A percentile compares a stretch with the other conserved stretches of the same genome.
These are phyloP conservation scores for Drosophila kohkoa DNA, from an alignment of 1,140 invertebrate species.

Conservation along the genomic window DNA sequence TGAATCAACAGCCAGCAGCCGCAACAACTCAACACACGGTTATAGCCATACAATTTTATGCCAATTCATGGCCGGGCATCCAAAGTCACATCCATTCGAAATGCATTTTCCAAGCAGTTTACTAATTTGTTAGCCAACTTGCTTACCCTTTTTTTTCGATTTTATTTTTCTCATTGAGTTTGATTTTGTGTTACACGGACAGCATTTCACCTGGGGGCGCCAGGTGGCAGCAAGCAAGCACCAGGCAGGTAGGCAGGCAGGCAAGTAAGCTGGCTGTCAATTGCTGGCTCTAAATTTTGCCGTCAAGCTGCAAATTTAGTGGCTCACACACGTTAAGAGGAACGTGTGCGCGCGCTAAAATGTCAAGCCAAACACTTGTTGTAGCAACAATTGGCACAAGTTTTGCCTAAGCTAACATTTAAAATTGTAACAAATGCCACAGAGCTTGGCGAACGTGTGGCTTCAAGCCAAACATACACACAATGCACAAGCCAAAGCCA, in stretches of 20 bases:
- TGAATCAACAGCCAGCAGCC: conserved; percentile 65
- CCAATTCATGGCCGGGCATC: conserved; percentile 68
- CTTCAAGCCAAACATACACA: conserved; percentile 63
- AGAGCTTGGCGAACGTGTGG: conserved; percentile 76
- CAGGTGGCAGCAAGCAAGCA: conserved; percentile 21
- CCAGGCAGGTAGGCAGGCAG: background rate
- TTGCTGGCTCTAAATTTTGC: conserved; percentile 40
- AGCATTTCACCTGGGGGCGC: conserved; percentile 64
- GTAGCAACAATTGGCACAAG: conserved; percentile 79
- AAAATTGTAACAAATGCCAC: conserved; percentile 83
- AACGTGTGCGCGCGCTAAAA: conserved; percentile 58
- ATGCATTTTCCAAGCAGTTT: conserved; percentile 56
- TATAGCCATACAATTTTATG: conserved; percentile 58
- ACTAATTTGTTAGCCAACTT: conserved; percentile 74
- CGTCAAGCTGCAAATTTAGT: conserved; percentile 32
- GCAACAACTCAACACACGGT: conserved; percentile 34
- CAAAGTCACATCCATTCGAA: conserved; percentile 40
- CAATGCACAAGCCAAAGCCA: conserved; percentile 31
- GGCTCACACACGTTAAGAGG: conserved; percentile 33
- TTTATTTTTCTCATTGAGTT: background rate
- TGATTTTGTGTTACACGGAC: conserved; percentile 7
- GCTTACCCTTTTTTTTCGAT: conserved; percentile 30
- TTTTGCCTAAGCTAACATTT: conserved; percentile 78
- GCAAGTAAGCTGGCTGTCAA: conserved; percentile 39
- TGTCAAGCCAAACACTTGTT: conserved; percentile 81